Conservation (phyloP, 1,140 invertebrate species). For the Cydia pomonella region DNA sequence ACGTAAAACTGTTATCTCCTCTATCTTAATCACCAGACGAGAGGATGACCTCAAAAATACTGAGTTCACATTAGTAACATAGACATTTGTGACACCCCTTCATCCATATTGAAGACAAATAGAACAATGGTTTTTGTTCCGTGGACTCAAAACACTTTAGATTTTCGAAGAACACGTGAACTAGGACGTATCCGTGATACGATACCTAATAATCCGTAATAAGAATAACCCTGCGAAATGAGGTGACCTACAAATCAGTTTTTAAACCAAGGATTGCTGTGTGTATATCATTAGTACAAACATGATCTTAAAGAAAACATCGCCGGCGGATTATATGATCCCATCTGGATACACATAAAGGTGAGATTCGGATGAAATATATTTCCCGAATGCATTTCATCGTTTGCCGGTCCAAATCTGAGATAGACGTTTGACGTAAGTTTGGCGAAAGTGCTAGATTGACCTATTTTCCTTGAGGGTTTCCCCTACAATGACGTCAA, state of each 20-base stretch:
- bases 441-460: constrained; percentile 55
- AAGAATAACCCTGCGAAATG: constrained; percentile 51
- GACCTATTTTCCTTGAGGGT: constrained; percentile 70
- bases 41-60: not conserved
- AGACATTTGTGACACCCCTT: constrained; percentile 13
- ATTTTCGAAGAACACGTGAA: constrained; percentile 23
- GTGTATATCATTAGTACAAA: constrained; percentile 36
- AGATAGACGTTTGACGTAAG: constrained; percentile 60
- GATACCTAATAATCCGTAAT: constrained; percentile 55
- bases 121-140: constrained; percentile 17
- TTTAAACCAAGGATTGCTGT: constrained; percentile 38
- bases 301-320: constrained; percentile 27
- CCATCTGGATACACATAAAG: constrained; percentile 32
- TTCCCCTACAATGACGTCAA: constrained; percentile 64
- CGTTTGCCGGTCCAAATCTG: constrained; percentile 41
- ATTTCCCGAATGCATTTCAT: constrained; percentile 32
- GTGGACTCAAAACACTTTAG: constrained; percentile 23
- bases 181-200: constrained; percentile 21
- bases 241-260: constrained; percentile 54
- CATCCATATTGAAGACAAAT: constrained; percentile 4
- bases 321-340: not conserved
- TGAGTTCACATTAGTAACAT: constrained; percentile 8
- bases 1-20: constrained; percentile 11
- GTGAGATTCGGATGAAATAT: constrained; percentile 35
- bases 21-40: constrained; percentile 8